Evolutionary conservation across 2,888 invertebrate species (phyloP).

Genomic region (Cyclophora punctaria): DNA sequence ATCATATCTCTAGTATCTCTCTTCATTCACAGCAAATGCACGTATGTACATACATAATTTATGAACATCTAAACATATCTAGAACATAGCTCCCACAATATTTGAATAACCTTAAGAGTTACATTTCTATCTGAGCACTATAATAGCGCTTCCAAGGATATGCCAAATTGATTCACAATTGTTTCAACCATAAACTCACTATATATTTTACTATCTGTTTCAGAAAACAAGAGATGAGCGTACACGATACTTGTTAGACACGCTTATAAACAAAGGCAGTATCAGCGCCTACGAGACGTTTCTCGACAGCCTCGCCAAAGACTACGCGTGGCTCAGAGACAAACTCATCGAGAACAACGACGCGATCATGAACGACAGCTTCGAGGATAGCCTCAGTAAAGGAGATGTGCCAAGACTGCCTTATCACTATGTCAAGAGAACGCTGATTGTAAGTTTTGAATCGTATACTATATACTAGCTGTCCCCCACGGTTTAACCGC

Average conservation of each 20-base stretch:
- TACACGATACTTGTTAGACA: conserved; percentile 51
- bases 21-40: too few relatives aligned
- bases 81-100: too few relatives aligned
- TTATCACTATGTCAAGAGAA: conserved; percentile 68
- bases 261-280: conserved; percentile 50
- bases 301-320: conserved; percentile 67
- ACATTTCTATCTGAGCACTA: too few relatives aligned
- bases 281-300: conserved; percentile 71
- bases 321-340: conserved; percentile 75
- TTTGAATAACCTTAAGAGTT: too few relatives aligned
- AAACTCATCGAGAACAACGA: conserved; percentile 52
- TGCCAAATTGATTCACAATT: not conserved
- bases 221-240: conserved; percentile 54
- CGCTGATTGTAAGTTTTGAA: conserved; percentile 54
- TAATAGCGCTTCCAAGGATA: too few relatives aligned
- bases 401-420: conserved; percentile 76
- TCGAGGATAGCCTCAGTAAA: conserved; percentile 66
- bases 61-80: too few relatives aligned
- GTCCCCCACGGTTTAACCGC: too few relatives aligned
- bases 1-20: too few relatives aligned
- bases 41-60: too few relatives aligned
- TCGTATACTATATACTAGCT: too few relatives aligned
- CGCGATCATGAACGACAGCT: conserved; percentile 51
- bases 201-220: conserved; percentile 15
- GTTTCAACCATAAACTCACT: not conserved